Percentiles rank a stretch among this genome's conserved stretches.
phyloP scores from a whole-genome alignment of 2,797 vertebrate genomes.

The Echiichthys vipera region DNA sequence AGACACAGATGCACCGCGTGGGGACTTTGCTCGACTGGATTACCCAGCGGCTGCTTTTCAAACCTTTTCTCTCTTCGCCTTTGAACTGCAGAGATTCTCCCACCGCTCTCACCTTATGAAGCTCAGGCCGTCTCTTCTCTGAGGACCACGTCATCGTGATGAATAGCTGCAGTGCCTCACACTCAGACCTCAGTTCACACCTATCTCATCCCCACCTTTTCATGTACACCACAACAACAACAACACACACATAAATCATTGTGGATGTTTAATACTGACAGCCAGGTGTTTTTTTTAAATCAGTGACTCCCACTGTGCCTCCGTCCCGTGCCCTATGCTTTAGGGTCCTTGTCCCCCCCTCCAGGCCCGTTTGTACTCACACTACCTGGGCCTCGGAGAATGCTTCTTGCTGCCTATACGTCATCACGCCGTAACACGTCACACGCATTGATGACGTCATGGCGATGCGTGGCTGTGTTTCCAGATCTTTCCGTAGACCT shows the following conservation, averaged over 20 bases:
- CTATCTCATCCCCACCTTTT: slow-evolving; percentile 38
- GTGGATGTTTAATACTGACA: background rate
- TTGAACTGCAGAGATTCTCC: slow-evolving; percentile 54
- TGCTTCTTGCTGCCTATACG: no score
- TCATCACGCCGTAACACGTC: no score
- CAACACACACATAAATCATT: background rate
- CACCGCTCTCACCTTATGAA: slow-evolving; percentile 57
- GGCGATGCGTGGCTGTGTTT: no score
- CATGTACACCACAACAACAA: slow-evolving; percentile 24
- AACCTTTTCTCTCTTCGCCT: slow-evolving; percentile 44
- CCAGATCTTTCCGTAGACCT: no score
- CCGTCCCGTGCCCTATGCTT: no score
- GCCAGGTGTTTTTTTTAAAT: background rate
- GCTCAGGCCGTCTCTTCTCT: slow-evolving; percentile 31
- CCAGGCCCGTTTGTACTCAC: no score
- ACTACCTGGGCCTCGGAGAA: no score
- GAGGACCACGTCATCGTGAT: slow-evolving; percentile 51
- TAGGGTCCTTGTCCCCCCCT: no score
- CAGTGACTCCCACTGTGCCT: no score
- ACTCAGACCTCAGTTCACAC: slow-evolving; percentile 28
- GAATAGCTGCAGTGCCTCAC: slow-evolving; percentile 51
- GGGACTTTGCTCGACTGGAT: slow-evolving; percentile 54
- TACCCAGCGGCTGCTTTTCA: slow-evolving; percentile 60
- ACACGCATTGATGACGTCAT: no score
- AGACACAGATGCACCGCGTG: slow-evolving; percentile 43